Evolutionary conservation across 2,797 vertebrate species (phyloP).

Genomic region (Sphenopsis melanotis): DNA sequence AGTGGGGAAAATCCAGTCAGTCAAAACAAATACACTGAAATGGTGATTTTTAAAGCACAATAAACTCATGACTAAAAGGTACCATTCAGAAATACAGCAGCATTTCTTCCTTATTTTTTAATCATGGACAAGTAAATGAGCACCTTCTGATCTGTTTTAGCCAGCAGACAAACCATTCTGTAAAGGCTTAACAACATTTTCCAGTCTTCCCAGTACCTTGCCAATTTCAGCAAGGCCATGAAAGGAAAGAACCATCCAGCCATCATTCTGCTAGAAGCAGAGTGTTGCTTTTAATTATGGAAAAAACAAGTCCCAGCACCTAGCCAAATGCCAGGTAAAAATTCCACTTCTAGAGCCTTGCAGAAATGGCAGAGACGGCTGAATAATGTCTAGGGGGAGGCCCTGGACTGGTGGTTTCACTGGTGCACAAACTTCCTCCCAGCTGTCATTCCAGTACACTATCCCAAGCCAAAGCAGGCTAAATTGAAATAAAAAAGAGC

Average conservation of each 20-base stretch:
- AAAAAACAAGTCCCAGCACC: background rate
- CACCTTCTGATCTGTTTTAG: background rate
- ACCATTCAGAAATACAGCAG: background rate
- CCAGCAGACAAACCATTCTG: background rate
- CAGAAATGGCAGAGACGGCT: accelerated
- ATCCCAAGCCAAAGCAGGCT: background rate
- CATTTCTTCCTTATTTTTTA: background rate
- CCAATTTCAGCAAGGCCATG: background rate
- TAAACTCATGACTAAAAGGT: background rate
- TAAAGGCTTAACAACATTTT: background rate
- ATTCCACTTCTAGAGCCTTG: background rate
- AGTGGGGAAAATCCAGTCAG: background rate
- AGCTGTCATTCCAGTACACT: background rate
- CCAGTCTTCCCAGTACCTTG: background rate
- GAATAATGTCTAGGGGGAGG: background rate
- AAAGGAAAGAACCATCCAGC: background rate
- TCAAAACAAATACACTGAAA: background rate
- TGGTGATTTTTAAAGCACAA: background rate
- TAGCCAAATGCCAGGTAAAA: background rate
- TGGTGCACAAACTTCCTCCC: background rate
- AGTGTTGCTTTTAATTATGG: background rate
- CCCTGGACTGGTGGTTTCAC: background rate
- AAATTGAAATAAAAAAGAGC: background rate
- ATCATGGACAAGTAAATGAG: background rate
- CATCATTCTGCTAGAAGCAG: background rate